These are phyloP conservation scores for Neoascia interrupta DNA, from an alignment of 2,888 invertebrate genomes.

Conservation along the genomic window DNA sequence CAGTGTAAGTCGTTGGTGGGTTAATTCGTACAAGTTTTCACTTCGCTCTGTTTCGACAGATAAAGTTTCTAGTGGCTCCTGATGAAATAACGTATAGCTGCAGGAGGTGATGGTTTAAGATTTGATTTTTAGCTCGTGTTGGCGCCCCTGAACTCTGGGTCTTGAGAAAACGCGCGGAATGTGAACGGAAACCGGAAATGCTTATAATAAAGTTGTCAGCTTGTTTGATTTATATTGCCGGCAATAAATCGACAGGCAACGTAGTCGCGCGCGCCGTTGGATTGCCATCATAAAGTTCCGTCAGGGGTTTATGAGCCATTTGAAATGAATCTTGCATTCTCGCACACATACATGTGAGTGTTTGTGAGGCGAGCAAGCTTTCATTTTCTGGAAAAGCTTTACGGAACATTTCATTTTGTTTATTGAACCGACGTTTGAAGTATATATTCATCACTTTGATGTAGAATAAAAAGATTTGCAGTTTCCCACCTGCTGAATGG, in stretches of 20 bases:
- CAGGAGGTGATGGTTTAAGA: not conserved
- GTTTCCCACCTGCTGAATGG: too few species aligned
- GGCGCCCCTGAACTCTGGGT: not conserved
- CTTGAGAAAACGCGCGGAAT: not conserved
- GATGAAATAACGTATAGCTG: constrained; percentile 47
- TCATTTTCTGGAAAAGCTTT: too few species aligned
- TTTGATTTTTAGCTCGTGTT: not conserved
- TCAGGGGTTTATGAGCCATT: not conserved
- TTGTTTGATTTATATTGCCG: constrained; percentile 58
- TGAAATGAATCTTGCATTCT: too few species aligned
- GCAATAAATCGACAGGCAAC: constrained; percentile 48
- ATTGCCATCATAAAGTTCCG: too few species aligned
- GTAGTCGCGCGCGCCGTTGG: too few species aligned
- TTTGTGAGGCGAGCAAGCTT: too few species aligned
- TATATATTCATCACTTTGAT: too few species aligned
- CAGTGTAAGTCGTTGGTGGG: constrained; percentile 35
- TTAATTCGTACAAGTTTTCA: constrained; percentile 62
- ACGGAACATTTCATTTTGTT: too few species aligned
- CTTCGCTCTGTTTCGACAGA: constrained; percentile 47
- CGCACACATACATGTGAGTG: too few species aligned
- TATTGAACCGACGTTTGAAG: too few species aligned
- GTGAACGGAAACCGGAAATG: constrained; percentile 51
- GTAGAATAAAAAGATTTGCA: too few species aligned
- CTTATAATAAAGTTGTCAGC: constrained; percentile 64
- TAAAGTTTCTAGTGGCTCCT: constrained; percentile 57